These are phyloP conservation scores for Yponomeuta cagnagella DNA, from an alignment of 2,888 invertebrate genomes.

Conservation along the genomic window DNA sequence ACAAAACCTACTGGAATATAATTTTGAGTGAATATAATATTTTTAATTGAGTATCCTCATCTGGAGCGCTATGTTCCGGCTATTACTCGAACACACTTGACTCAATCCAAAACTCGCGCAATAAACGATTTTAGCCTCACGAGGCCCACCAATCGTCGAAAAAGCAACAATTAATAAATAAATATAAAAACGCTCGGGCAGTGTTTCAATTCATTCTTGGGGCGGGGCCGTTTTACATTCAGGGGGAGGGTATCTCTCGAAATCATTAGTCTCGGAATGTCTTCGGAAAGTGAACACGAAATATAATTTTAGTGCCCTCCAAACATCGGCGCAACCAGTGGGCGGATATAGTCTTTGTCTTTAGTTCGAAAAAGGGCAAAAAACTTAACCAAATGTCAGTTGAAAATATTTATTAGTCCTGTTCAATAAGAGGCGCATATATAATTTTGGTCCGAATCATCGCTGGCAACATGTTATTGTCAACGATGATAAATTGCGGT, in stretches of 20 bases:
- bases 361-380: constrained; percentile 51
- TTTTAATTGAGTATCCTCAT: constrained; percentile 8
- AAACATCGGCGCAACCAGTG: constrained; percentile 39
- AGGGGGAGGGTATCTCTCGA: constrained; percentile 71
- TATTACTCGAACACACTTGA: constrained; percentile 20
- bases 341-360: constrained; percentile 71
- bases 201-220: constrained; percentile 72
- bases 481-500: constrained; percentile 52
- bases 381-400: constrained; percentile 54
- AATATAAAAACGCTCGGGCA: constrained; percentile 52
- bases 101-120: constrained; percentile 22
- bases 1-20: not conserved
- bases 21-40: not conserved
- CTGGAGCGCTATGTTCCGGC: constrained; percentile 15
- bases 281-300: constrained; percentile 53
- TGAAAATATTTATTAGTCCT: constrained; percentile 62
- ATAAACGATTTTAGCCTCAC: constrained; percentile 20
- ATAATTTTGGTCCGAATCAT: constrained; percentile 57
- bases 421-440: constrained; percentile 50
- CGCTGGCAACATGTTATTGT: constrained; percentile 49
- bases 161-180: constrained; percentile 70
- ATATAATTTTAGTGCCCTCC: constrained; percentile 67
- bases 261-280: constrained; percentile 73
- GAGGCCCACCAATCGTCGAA: constrained; percentile 54
- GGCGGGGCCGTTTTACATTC: constrained; percentile 73